Conservation (phyloP, 2,888 invertebrate species). For the Polydrusus cervinus region DNA sequence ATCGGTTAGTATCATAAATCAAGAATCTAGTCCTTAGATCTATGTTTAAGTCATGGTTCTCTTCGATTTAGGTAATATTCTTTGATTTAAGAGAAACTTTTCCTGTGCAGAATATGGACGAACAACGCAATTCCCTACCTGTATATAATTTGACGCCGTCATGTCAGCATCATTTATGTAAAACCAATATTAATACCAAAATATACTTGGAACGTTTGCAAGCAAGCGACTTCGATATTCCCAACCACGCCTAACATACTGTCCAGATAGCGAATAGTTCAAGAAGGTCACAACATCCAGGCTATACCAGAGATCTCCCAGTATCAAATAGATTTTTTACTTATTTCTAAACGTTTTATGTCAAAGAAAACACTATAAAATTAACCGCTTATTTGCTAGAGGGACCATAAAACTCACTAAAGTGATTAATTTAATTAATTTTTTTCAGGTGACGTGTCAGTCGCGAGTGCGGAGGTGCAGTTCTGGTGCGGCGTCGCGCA, state of each 20-base stretch:
- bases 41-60: too few relatives aligned
- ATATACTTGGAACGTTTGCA: neutral
- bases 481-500: slow-evolving; percentile 62
- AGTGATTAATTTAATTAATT: slow-evolving; percentile 57
- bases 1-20: too few relatives aligned
- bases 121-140: too few relatives aligned
- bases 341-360: slow-evolving; percentile 22
- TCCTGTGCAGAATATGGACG: too few relatives aligned
- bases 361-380: slow-evolving; percentile 40
- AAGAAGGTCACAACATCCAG: neutral
- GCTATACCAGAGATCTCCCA: neutral
- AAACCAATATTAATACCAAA: too few relatives aligned
- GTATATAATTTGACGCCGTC: too few relatives aligned
- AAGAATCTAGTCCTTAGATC: too few relatives aligned
- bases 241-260: neutral
- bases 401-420: slow-evolving; percentile 49
- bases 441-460: slow-evolving; percentile 62
- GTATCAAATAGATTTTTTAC: neutral
- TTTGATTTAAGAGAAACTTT: too few relatives aligned
- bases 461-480: slow-evolving; percentile 51
- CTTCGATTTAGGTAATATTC: too few relatives aligned
- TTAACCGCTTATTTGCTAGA: slow-evolving; percentile 43
- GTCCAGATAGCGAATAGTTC: neutral
- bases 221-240: neutral
- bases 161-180: too few relatives aligned